Base-by-base conservation (phyloP, 2,888 invertebrate genomes). In the Andrena trimmerana region DNA sequence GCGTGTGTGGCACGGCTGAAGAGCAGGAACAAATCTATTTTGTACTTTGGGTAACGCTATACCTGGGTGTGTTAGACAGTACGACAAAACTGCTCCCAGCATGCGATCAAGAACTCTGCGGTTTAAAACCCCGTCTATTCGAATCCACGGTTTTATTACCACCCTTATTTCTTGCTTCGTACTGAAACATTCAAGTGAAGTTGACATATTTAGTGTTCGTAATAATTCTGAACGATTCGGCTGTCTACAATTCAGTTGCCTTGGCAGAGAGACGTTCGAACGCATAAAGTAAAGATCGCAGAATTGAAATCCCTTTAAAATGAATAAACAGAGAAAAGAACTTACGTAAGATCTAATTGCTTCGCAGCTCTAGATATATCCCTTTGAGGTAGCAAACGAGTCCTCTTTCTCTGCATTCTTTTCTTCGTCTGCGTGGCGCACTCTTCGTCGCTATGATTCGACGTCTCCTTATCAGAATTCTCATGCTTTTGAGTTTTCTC, bases 111-210 rank as follows among this genome's bases (percentile, higher is more conserved):
- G 94, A 3, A 96, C 95, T 27, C 96, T 94, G 13, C 96, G 94
- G 93, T 97, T 97, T 10, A 97, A 90, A 0, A 95, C 95, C 2
- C 97, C 97, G 93, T 97, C 96, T 1, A 97, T 95, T 81, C 96
- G 95, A 74, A 96, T 95, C 98, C 98, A 98, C 0, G 97, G 97
- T 78, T 95, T 95, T 68, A 96, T 93, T 7, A 94, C 93, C 2
- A 95, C 94, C 70, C 92, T 92, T 36, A 93, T 91, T 76, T 93
- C 92, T 85, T 93, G 93, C 4, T 92, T 91, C 29, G 91, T 90
- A 27, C 94, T 94, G 68, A 70, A 90, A 90, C 68, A 71, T 10
- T 31, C 69, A 16, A 36, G 29, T 16, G 48, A n/a, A 52, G 27
- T 70, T 62, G n/a, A 31, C 5, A 20, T 27, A 27, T 24, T 20